Conservation (phyloP, 2,888 invertebrate genomes). For the Heteromurus nitidus region DNA sequence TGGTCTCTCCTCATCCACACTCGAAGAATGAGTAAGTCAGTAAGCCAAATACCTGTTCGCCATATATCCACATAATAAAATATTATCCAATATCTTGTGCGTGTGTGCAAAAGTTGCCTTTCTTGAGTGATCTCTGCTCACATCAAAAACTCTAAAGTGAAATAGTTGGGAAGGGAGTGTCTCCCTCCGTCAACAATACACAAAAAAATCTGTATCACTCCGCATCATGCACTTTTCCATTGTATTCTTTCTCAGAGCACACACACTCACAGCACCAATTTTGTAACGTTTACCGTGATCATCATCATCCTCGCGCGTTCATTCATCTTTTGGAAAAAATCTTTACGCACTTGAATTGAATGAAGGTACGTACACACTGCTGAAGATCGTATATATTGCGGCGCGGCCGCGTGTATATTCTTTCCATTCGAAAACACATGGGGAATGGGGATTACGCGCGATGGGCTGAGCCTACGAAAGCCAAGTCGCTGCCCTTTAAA, state of each 20-base stretch:
- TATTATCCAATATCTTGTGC: too few species aligned
- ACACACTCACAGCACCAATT: background rate
- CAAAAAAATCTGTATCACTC: background rate
- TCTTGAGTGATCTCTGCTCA: background rate
- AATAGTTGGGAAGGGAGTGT: slow-evolving; percentile 63
- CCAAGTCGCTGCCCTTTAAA: slow-evolving; percentile 64
- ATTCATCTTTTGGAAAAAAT: slow-evolving; percentile 47
- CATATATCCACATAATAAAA: too few species aligned
- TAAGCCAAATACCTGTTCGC: too few species aligned
- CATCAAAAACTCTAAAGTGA: slow-evolving; percentile 21
- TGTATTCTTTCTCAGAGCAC: too few species aligned
- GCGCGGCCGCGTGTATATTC: background rate
- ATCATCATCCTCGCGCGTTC: slow-evolving; percentile 59
- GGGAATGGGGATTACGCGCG: slow-evolving; percentile 2
- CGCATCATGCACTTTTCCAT: background rate
- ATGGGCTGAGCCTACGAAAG: slow-evolving; percentile 54
- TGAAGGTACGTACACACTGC: background rate
- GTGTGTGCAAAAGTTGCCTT: too few species aligned
- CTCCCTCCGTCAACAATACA: slow-evolving; percentile 35
- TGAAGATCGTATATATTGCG: background rate
- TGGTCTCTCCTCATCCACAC: slow-evolving; percentile 21
- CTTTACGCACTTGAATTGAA: background rate
- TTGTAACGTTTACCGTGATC: too few species aligned
- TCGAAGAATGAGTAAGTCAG: slow-evolving; percentile 1
- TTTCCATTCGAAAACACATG: too few species aligned